A percentile compares a stretch with the other conserved stretches of the same genome.
Evolutionary conservation across 2,888 invertebrate species (phyloP).

Genomic region (Eristalinus aeneus): DNA sequence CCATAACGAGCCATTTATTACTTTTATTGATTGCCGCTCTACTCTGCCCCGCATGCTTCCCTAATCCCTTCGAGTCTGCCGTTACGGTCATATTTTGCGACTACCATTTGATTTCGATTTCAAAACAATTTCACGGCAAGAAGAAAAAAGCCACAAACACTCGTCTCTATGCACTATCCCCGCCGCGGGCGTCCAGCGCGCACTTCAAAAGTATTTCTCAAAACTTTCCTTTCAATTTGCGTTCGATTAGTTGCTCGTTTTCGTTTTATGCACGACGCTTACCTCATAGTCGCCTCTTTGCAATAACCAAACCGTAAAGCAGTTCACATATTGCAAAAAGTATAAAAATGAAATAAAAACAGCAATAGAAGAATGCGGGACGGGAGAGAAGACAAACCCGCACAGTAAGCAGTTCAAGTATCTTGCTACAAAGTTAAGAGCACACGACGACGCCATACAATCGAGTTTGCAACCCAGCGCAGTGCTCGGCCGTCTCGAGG

Average conservation of each 20-base stretch:
- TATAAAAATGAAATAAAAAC: not conserved
- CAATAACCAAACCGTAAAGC: constrained; percentile 9
- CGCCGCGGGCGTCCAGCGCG: constrained; percentile 29
- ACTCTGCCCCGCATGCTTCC: not conserved
- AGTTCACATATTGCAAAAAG: constrained; percentile 35
- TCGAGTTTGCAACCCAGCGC: constrained; percentile 22
- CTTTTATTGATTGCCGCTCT: constrained; percentile 23
- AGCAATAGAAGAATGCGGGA: not conserved
- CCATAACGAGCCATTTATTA: constrained; percentile 15
- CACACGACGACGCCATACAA: not conserved
- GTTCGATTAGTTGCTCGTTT: constrained; percentile 39
- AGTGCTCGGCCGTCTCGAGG: constrained; percentile 9
- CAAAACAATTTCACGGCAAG: constrained; percentile 35
- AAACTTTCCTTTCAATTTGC: constrained; percentile 50
- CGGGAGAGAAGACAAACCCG: constrained; percentile 1
- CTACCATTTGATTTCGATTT: constrained; percentile 23
- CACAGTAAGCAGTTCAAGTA: constrained; percentile 50
- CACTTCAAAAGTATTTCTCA: constrained; percentile 26
- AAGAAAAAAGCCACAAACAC: not conserved
- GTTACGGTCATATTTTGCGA: constrained; percentile 30
- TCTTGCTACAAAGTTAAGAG: constrained; percentile 24
- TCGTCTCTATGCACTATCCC: not conserved
- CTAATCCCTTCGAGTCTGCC: constrained; percentile 40
- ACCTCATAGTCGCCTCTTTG: constrained; percentile 31
- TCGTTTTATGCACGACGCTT: constrained; percentile 19